Evolutionary conservation across 2,797 vertebrate genomes (phyloP), one percentile per base, ranked within the genome.

Genomic region (Mormyrus hasselquistii): DNA sequence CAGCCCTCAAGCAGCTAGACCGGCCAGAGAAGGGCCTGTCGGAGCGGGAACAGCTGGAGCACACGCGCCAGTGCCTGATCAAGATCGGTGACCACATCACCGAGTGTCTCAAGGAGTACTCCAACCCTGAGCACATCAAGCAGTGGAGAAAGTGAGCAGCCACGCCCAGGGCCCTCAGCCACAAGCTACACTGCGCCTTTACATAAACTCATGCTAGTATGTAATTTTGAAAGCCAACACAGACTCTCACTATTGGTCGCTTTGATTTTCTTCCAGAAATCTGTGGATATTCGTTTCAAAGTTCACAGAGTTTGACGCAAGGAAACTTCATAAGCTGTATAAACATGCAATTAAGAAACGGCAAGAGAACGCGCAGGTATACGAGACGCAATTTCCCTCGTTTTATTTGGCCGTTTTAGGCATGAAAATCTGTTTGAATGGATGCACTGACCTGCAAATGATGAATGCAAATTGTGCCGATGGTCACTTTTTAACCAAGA

Each of bases 261-360:
- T 90, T 38, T 93, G 0, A 92, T 89, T 52, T 88, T 12, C 52
- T 92, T 89, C 83, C 95, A 99, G 98, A 94, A 99, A 99, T 93
- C 93, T 99, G 90, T 99, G 99, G 99, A 99, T 99, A 94, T 99
- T 99, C 94, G 99, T 99, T 89, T 99, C 99, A 16, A 99, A 99
- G 92, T 99, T 99, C 95, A 99, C 99, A 0, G 99, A 99, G 94
- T 99, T 99, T 93, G 99, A 99, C 92, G 99, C 98, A 91, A 98
- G 99, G 92, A 99, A 99, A 90, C 93, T 99, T 89, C 99, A 99
- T 92, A 99, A 99, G 90, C 94, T 99, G 10, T 99, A 99, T 92
- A 99, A 99, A 90, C 99, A 99, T 88, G 99, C 99, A 89, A 99
- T 99, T 94, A 99, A 99, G 96, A 99, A 99, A 93, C 96, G 99